phyloP scores from a whole-genome alignment of 2,797 vertebrate species.

The Paguma larvata region DNA sequence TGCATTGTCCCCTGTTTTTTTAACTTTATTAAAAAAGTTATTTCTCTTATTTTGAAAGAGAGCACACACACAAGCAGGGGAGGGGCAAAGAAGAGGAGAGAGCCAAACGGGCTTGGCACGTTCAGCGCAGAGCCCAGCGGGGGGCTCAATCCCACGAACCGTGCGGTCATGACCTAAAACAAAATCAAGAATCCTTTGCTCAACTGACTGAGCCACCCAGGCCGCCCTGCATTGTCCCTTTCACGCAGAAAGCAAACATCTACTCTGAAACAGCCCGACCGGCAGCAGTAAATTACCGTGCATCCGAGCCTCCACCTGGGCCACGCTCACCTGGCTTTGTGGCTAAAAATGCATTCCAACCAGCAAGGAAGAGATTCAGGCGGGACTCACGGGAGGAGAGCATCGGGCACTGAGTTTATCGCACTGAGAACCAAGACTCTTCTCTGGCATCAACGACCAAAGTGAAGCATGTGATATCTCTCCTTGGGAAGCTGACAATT shows the following conservation, averaged over 20 bases:
- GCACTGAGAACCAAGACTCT: not conserved
- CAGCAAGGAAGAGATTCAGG: not conserved
- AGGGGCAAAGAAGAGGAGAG: too few relatives aligned
- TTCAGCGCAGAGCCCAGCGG: too few relatives aligned
- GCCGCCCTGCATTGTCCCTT: not conserved
- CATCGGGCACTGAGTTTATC: not conserved
- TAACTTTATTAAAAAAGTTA: too few relatives aligned
- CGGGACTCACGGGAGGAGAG: accelerated
- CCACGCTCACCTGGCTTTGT: not conserved
- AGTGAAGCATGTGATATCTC: accelerated
- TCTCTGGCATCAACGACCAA: not conserved
- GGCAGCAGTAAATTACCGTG: not conserved
- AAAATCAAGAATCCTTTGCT: too few relatives aligned
- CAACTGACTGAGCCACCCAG: too few relatives aligned
- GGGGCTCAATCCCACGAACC: too few relatives aligned
- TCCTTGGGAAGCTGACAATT: not conserved
- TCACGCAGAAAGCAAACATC: not conserved
- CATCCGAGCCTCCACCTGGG: not conserved
- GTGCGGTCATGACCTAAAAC: too few relatives aligned
- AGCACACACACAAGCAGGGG: too few relatives aligned
- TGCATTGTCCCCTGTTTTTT: not conserved
- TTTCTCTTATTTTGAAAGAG: too few relatives aligned
- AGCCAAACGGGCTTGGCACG: too few relatives aligned
- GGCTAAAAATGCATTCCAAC: not conserved
- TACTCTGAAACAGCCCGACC: conserved; percentile 43